These are phyloP conservation scores for Amphiura filiformis DNA, from an alignment of 35 echinoderm and acorn worm species.

Conservation along the genomic window DNA sequence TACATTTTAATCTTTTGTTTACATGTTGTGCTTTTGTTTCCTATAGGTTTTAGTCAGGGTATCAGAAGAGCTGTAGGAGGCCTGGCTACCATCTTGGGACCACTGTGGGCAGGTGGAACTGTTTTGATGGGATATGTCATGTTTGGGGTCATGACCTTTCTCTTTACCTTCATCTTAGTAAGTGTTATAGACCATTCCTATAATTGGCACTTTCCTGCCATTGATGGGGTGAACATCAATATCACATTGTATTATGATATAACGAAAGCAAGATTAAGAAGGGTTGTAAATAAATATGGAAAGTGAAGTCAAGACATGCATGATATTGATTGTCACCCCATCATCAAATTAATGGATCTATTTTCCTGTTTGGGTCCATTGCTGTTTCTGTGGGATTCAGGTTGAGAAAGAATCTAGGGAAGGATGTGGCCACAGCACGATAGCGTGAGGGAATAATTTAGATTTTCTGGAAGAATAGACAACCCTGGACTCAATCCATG, in stretches of 20 bases:
- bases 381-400: background rate
- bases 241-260: background rate
- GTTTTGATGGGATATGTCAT: conserved; percentile 42
- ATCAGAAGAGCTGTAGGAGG: conserved; percentile 63
- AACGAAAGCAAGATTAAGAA: background rate
- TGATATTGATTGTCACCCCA: background rate
- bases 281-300: too few species aligned
- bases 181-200: background rate
- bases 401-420: too few species aligned
- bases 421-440: too few species aligned
- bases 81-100: conserved; percentile 87
- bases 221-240: too few species aligned
- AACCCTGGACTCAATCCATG: too few species aligned
- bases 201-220: background rate
- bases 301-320: background rate
- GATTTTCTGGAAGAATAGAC: too few species aligned
- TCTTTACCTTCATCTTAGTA: conserved; percentile 46
- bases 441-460: too few species aligned
- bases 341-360: background rate
- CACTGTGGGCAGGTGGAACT: conserved; percentile 67
- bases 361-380: background rate
- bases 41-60: conserved; percentile 88
- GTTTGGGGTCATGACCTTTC: conserved; percentile 64
- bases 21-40: too few species aligned
- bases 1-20: too few species aligned